phyloP scores from a whole-genome alignment of 2,113 vertebrate species.

The Psilopsiagon aurifrons region DNA sequence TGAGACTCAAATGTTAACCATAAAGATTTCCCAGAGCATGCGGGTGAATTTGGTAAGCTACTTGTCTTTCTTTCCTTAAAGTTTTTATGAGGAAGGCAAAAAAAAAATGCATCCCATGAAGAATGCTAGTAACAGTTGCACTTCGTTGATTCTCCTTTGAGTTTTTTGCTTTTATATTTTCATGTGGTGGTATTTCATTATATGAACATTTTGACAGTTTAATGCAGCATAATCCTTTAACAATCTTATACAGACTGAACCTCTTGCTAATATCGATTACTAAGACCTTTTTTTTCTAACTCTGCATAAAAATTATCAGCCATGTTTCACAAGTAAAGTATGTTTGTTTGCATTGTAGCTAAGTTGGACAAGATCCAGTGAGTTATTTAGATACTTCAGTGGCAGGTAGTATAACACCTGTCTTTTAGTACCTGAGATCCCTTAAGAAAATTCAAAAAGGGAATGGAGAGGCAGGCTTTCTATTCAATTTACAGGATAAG shows the following conservation, averaged over 20 bases:
- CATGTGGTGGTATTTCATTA: neutral
- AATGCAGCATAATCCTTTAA: neutral
- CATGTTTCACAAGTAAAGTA: neutral
- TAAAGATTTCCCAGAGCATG: neutral
- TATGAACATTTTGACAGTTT: constrained; percentile 4
- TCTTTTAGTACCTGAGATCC: neutral
- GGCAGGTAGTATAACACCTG: neutral
- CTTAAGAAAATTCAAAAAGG: neutral
- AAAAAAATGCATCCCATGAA: neutral
- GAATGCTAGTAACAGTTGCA: neutral
- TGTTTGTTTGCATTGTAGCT: neutral
- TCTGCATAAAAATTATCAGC: neutral
- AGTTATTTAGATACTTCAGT: neutral
- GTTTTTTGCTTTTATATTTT: neutral
- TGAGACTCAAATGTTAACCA: neutral
- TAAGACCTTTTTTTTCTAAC: neutral
- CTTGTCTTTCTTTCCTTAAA: neutral
- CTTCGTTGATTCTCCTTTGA: neutral
- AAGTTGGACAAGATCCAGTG: neutral
- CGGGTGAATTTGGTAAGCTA: neutral
- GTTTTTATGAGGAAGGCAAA: neutral
- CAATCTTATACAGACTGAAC: neutral
- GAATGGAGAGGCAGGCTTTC: neutral
- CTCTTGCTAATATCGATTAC: neutral
- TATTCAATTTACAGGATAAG: neutral